phyloP scores from a whole-genome alignment of 2,888 invertebrate genomes.

The Callyntrura sp. region DNA sequence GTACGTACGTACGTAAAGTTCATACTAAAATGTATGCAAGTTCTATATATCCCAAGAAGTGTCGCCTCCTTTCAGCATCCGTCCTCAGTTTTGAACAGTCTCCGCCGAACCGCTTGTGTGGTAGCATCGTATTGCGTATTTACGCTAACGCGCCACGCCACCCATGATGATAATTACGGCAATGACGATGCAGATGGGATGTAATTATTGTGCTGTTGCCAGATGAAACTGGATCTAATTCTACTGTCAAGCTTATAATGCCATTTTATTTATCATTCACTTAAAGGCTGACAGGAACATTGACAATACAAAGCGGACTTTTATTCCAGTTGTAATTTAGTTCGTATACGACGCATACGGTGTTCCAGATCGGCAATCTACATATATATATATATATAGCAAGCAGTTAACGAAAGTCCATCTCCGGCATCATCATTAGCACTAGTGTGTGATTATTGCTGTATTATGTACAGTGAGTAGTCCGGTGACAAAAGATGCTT shows the following conservation, averaged over 20 bases:
- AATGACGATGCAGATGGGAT: slow-evolving; percentile 61
- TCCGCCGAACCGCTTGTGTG: too few species aligned
- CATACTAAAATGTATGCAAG: too few species aligned
- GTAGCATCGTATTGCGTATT: neutral
- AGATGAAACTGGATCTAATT: slow-evolving; percentile 67
- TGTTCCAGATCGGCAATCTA: neutral
- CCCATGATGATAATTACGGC: slow-evolving; percentile 63
- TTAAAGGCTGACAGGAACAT: neutral
- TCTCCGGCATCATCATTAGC: slow-evolving; percentile 37
- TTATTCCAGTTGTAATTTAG: neutral
- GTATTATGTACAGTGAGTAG: neutral
- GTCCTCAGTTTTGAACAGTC: neutral
- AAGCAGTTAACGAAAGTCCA: slow-evolving; percentile 36
- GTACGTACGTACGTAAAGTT: too few species aligned
- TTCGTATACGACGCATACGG: slow-evolving; percentile 1
- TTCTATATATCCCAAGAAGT: too few species aligned
- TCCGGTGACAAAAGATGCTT: neutral
- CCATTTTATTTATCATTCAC: slow-evolving; percentile 65
- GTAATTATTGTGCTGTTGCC: slow-evolving; percentile 59
- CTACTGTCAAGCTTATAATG: slow-evolving; percentile 58
- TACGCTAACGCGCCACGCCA: slow-evolving; percentile 28
- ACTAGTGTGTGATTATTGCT: neutral
- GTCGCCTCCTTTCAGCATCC: too few species aligned
- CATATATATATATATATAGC: neutral
- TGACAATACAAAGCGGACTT: neutral